Conservation (phyloP, 2,113 vertebrate genomes). For the Odobenus rosmarus region DNA sequence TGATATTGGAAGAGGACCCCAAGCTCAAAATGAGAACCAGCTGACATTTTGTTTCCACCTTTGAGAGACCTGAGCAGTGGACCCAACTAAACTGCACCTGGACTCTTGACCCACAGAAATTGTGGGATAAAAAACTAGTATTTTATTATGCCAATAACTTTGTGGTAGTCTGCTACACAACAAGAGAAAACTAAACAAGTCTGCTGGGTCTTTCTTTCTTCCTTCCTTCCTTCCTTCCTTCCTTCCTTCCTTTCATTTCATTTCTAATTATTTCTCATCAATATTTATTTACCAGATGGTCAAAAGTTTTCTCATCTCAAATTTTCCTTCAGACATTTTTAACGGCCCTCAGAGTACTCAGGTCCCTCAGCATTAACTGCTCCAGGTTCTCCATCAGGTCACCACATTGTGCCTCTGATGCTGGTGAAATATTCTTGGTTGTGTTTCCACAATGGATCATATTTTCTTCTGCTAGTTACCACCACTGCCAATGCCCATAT, state of each 20-base stretch:
- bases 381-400: no score
- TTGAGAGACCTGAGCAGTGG: not conserved
- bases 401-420: not conserved
- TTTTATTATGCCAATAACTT: not conserved
- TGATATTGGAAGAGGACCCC: not conserved
- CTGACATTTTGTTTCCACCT: not conserved
- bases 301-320: not conserved
- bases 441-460: no score
- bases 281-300: not conserved
- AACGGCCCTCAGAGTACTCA: not conserved
- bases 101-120: not conserved
- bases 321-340: not conserved
- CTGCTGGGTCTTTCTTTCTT: rapidly evolving
- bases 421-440: not conserved
- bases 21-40: not conserved
- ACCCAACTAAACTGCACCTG: not conserved
- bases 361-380: not conserved
- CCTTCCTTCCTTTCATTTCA: not conserved
- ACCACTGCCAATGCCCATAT: not conserved
- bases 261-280: not conserved
- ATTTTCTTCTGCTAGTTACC: not conserved
- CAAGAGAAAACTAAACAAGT: not conserved
- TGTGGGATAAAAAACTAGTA: not conserved
- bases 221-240: no score
- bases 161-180: not conserved